Evolutionary conservation across 2,113 vertebrate species (phyloP).

Genomic region (Platichthys flesus): DNA sequence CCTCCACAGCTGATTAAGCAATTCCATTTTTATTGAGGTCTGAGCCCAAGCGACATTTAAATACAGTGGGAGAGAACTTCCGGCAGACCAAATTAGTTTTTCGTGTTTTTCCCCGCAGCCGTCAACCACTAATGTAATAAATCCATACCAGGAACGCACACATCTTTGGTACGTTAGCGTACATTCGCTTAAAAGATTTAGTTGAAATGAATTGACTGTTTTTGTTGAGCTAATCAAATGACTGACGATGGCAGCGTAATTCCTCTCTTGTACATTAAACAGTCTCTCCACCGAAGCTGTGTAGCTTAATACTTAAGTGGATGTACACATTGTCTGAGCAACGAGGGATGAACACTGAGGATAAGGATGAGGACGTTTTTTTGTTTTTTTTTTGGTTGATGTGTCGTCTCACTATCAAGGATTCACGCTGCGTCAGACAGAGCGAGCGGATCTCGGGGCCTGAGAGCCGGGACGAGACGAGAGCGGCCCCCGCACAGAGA

Average conservation of each 20-base stretch:
- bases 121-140: neutral
- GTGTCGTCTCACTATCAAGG: slow-evolving; percentile 66
- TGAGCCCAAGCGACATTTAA: slow-evolving; percentile 18
- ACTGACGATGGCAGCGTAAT: slow-evolving; percentile 27
- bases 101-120: too few relatives aligned
- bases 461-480: slow-evolving; percentile 54
- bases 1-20: slow-evolving; percentile 59
- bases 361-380: slow-evolving; percentile 44
- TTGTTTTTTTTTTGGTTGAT: slow-evolving; percentile 39
- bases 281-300: slow-evolving; percentile 26
- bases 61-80: slow-evolving; percentile 4
- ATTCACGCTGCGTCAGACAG: slow-evolving; percentile 68
- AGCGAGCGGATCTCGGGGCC: slow-evolving; percentile 48
- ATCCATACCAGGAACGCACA: neutral
- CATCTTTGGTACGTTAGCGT: too few relatives aligned
- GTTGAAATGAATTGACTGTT: too few relatives aligned
- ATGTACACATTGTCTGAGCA: slow-evolving; percentile 45
- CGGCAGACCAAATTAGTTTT: neutral
- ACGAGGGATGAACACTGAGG: slow-evolving; percentile 44
- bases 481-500: slow-evolving; percentile 53
- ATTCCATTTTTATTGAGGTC: slow-evolving; percentile 52
- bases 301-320: slow-evolving; percentile 34
- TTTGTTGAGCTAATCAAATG: slow-evolving; percentile 9
- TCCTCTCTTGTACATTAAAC: slow-evolving; percentile 24
- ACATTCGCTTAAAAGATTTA: too few relatives aligned